Percentiles rank a stretch among this genome's conserved stretches.
Evolutionary conservation across 2,113 vertebrate genomes (phyloP).

Genomic region (Brienomyrus longianalis): DNA sequence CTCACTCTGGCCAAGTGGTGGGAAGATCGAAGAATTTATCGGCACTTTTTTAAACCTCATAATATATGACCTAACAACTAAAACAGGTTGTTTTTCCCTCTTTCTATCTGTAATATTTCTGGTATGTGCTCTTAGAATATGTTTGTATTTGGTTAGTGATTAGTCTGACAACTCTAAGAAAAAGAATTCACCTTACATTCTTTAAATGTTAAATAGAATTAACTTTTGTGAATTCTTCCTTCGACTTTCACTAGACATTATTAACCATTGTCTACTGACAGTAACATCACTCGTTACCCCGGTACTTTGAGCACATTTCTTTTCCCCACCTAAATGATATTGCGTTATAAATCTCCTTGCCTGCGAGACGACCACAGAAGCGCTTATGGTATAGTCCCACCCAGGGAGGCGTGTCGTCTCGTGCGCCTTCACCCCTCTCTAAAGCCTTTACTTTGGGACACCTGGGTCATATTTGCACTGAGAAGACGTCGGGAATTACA

Average conservation of each 20-base stretch:
- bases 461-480: not conserved
- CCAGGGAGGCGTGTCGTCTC: not conserved
- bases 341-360: not conserved
- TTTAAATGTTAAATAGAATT: too few species aligned
- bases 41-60: not conserved
- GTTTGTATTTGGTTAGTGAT: not conserved
- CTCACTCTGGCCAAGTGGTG: too few species aligned
- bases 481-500: not conserved
- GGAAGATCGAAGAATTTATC: not conserved
- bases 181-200: not conserved
- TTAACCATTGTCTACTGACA: not conserved
- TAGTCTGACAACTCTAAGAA: not conserved
- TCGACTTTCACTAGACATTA: not conserved
- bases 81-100: not conserved
- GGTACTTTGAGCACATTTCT: not conserved
- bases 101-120: not conserved
- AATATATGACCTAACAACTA: not conserved
- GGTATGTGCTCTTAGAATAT: not conserved
- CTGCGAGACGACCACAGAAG: not conserved
- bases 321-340: not conserved
- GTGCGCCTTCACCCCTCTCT: not conserved
- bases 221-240: not conserved
- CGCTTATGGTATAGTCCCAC: not conserved
- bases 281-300: not conserved
- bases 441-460: constrained; percentile 6